Evolutionary conservation across 2,888 invertebrate genomes (phyloP), one percentile per base, ranked within the genome.

Genomic region (Tinea pellionella): DNA sequence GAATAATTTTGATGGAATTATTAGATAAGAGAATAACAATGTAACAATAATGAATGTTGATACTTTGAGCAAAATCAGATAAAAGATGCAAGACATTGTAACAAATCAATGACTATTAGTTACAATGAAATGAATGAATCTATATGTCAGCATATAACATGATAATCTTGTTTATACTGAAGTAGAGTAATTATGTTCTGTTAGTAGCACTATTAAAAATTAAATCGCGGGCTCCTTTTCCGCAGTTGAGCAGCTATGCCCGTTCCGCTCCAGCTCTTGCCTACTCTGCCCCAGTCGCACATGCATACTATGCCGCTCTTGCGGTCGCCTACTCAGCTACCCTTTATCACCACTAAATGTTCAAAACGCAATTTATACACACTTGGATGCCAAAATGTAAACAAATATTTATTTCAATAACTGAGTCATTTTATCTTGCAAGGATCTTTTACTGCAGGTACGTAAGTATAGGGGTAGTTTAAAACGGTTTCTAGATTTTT

Each of bases 291-390:
- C 63, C 71, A 30, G 65, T 63, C 12, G 60, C 63, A 13, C 66
- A 68, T 6, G 24, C 24, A 24, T 24, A 24, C 24, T 6, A 24
- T 63, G 61, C 67, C 59, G 65, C 69, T 13, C 69, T 69, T 68
- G 73, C 73, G 29, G 59, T 64, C 43, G 66, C 47, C 15, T 15
- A 47, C 15, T 47, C 63, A 12, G 29, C 61, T 15, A 60, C 63
- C 15, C 15, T 61, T 16, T 76, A 77, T 67, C 74, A 77, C 61
- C 75, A 78, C 66, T 74, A 72, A 69, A 55, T 51, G 15, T 42
- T 42, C 42, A 12, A 47, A 15, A 41, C 9, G 3, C 2, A 41
- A 41, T 41, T 41, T 41, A 8, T n/a, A n/a, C 41, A 41, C 63
- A 59, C 61, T 64, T 64, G 64, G 69, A 69, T 69, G 68, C 67